Percentiles rank a stretch among this genome's conserved stretches.
These are phyloP conservation scores for Cataglyphis rosenhaueri DNA, from an alignment of 2,888 invertebrate species.

Conservation along the genomic window DNA sequence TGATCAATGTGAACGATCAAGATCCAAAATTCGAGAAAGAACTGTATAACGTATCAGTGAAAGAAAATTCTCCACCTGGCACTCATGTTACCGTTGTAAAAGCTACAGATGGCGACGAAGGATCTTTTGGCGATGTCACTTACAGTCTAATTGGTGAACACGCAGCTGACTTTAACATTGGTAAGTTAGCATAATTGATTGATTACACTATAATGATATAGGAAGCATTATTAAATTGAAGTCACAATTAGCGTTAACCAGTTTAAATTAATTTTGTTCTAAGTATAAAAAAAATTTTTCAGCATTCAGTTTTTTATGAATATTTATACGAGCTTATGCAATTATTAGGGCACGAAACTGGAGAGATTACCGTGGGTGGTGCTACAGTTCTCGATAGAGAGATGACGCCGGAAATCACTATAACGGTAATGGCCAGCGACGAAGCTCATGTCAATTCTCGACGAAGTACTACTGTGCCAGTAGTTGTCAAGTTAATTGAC, in stretches of 20 bases:
- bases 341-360: slow-evolving; percentile 87
- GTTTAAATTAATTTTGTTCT: neutral
- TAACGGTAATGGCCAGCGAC: slow-evolving; percentile 94
- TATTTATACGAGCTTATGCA: neutral
- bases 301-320: slow-evolving; percentile 4
- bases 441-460: slow-evolving; percentile 90
- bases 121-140: slow-evolving; percentile 91
- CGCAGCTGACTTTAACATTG: slow-evolving; percentile 91
- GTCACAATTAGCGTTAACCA: neutral
- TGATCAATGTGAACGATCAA: slow-evolving; percentile 95
- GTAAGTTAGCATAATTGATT: slow-evolving; percentile 78
- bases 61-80: slow-evolving; percentile 92
- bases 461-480: slow-evolving; percentile 91
- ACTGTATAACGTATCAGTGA: slow-evolving; percentile 90
- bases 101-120: slow-evolving; percentile 92
- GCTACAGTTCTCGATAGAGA: slow-evolving; percentile 93
- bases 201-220: neutral
- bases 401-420: slow-evolving; percentile 88
- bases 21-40: slow-evolving; percentile 91
- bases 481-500: slow-evolving; percentile 92
- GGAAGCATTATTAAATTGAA: slow-evolving; percentile 3
- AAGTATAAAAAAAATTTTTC: neutral
- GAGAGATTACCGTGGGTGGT: slow-evolving; percentile 91
- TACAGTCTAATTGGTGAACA: slow-evolving; percentile 93
- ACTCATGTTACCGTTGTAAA: slow-evolving; percentile 91